phyloP scores from a whole-genome alignment of 2,113 vertebrate genomes.

The Chaetodon trifascialis region DNA sequence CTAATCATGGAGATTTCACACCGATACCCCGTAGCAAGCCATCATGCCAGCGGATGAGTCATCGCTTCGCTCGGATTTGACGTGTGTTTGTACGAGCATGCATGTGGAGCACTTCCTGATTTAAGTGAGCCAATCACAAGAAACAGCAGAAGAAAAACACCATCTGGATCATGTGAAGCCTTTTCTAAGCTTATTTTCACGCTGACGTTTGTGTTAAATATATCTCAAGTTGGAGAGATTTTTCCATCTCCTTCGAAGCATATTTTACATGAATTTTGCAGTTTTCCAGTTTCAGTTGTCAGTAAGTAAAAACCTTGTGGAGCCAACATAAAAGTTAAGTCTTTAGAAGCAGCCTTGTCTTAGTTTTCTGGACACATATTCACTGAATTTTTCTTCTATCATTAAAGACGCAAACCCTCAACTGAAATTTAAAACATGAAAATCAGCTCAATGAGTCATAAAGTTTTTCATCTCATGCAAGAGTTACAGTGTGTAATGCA shows the following conservation, averaged over 20 bases:
- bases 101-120: not conserved
- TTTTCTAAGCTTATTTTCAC: not conserved
- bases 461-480: not conserved
- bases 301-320: not conserved
- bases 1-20: constrained; percentile 60
- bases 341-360: not conserved
- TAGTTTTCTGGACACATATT: not conserved
- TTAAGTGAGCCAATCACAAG: not conserved
- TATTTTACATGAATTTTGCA: not conserved
- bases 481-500: not conserved
- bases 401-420: not conserved
- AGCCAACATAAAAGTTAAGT: too few species aligned
- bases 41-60: constrained; percentile 42
- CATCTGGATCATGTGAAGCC: constrained; percentile 12
- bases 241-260: not conserved
- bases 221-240: not conserved
- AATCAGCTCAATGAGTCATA: not conserved
- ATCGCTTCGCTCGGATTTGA: constrained; percentile 19
- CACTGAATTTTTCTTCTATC: not conserved
- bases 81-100: not conserved
- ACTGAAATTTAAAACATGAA: not conserved
- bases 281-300: not conserved
- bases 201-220: not conserved
- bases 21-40: constrained; percentile 45
- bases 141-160: not conserved